These are phyloP conservation scores for Paradoxurus hermaphroditus DNA, from an alignment of 2,113 vertebrate species.

Conservation along the genomic window DNA sequence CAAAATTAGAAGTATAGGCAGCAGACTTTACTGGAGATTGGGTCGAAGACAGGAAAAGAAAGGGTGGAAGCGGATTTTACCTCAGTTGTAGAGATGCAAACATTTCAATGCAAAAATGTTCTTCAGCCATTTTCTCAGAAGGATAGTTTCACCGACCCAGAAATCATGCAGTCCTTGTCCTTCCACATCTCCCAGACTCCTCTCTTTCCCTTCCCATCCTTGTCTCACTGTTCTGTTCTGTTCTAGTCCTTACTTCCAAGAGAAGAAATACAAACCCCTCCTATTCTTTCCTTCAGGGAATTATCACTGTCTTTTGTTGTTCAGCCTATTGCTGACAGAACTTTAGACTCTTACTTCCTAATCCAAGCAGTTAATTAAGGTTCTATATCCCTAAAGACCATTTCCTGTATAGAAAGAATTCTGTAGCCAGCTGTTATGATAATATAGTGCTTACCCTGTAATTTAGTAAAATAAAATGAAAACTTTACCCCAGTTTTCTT, in stretches of 20 bases:
- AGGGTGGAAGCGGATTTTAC: not conserved
- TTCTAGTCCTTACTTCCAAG: not conserved
- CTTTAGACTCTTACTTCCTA: not conserved
- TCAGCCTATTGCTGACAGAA: not conserved
- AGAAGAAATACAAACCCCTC: not conserved
- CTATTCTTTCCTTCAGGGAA: not conserved
- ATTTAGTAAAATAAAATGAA: not conserved
- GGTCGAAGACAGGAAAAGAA: not conserved
- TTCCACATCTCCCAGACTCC: not conserved
- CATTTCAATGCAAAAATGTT: not conserved
- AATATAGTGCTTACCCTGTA: not conserved
- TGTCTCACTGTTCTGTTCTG: not conserved
- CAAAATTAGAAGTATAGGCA: not conserved
- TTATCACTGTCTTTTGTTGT: not conserved
- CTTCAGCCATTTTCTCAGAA: not conserved
- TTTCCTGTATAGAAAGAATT: not conserved
- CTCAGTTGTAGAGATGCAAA: not conserved
- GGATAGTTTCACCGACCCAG: not conserved
- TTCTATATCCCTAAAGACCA: not conserved
- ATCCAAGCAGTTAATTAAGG: not conserved
- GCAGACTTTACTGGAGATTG: not conserved
- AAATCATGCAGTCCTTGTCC: no score
- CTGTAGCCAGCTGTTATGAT: not conserved
- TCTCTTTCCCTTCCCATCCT: not conserved
- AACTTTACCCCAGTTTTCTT: not conserved